phyloP scores from a whole-genome alignment of 2,113 vertebrate species.

The Saiga tatarica region DNA sequence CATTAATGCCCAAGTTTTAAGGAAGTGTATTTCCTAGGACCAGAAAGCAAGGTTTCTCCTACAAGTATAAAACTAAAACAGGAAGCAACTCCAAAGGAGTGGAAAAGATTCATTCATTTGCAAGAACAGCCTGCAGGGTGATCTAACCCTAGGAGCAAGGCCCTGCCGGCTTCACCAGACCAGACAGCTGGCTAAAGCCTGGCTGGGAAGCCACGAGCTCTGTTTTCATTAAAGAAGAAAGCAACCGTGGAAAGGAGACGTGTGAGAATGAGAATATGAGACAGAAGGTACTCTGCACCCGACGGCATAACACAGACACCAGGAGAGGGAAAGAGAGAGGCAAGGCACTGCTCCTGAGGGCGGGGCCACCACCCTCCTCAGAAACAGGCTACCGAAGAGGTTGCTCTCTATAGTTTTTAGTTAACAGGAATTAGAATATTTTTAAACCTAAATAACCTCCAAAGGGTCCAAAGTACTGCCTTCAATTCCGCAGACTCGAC shows the following conservation, averaged over 20 bases:
- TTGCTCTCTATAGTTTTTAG: not conserved
- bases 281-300: not conserved
- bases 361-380: not conserved
- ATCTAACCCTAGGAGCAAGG: not conserved
- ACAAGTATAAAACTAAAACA: not conserved
- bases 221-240: not conserved
- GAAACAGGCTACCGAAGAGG: not conserved
- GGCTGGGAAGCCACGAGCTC: not conserved
- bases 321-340: not conserved
- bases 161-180: not conserved
- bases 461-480: not conserved
- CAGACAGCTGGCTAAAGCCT: not conserved
- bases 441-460: not conserved
- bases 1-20: not conserved
- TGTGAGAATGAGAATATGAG: not conserved
- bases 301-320: not conserved
- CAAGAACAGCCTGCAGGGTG: not conserved
- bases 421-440: not conserved
- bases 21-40: not conserved
- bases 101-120: not conserved
- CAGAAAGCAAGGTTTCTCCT: not conserved
- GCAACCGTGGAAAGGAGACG: not conserved
- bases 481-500: not conserved
- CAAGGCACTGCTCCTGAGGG: not conserved
- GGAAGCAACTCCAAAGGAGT: not conserved